These are phyloP conservation scores for Pteronura brasiliensis DNA, from an alignment of 2,113 vertebrate species.

Conservation along the genomic window DNA sequence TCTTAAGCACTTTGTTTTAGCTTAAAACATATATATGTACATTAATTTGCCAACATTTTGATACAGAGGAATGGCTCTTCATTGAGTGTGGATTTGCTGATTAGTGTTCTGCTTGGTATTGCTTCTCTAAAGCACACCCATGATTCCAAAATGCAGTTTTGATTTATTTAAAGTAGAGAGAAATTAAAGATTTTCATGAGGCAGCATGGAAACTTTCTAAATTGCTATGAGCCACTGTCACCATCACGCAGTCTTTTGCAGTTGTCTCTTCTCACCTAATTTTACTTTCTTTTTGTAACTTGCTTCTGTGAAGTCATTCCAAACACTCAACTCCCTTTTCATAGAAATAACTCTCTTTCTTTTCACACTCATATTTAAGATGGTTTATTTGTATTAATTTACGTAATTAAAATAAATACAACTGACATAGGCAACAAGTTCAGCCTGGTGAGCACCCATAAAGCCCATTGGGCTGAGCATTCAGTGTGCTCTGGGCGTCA, in stretches of 20 bases:
- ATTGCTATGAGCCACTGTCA: background rate
- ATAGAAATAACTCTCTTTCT: background rate
- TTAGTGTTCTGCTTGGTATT: background rate
- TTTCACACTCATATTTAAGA: background rate
- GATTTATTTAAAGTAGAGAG: background rate
- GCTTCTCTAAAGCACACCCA: background rate
- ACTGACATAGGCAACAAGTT: background rate
- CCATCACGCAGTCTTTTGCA: background rate
- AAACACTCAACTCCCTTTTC: background rate
- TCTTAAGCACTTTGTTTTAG: slow-evolving; percentile 7
- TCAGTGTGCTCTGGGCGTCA: background rate
- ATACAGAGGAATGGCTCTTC: background rate
- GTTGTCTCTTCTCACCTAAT: background rate
- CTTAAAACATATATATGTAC: background rate
- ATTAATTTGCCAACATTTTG: background rate
- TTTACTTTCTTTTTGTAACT: background rate
- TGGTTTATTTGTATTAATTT: background rate
- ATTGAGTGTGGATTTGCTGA: background rate
- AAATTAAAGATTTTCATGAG: slow-evolving; percentile 5
- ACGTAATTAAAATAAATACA: background rate
- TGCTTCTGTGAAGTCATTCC: background rate
- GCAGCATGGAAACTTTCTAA: background rate
- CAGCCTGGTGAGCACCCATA: background rate
- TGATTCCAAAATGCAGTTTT: background rate
- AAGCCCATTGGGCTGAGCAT: background rate